Evolutionary conservation across 92 coral and sea anemone genomes (phyloP), one percentile per base, ranked within the genome.

Genomic region (Phenganax stokvisi): DNA sequence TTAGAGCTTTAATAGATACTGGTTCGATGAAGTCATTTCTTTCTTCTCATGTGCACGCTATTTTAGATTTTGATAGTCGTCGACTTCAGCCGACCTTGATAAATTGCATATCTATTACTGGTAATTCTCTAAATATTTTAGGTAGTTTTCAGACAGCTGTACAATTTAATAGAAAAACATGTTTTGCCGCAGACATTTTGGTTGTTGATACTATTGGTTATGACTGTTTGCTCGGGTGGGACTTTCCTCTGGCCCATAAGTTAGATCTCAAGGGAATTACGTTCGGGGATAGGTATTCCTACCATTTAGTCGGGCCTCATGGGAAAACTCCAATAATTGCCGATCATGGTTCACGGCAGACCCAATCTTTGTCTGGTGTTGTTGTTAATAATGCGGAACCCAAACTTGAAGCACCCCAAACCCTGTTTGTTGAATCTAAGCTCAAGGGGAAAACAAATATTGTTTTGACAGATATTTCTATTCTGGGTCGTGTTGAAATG

Each of bases 401-500:
- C 16, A 15, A 25, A 63, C 11, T 16, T 63, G 70, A 63, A 8
- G 7, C 16, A 25, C 25, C 25, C 70, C 9, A 15, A 15, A 25
- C 63, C 47, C n/a, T 70, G 75, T 70, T 80, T 12, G 57, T 30
- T 8, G 77, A 67, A 54, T 67, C 77, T 20, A 20, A 20, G 25
- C 25, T 20, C 25, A 20, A 20, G 25, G 25, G 25, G 25, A 20
- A 20, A 20, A 51, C 59, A 27, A 62, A 80, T 9, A 52, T 73
- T 7, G 54, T 64, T 0, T 29, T 82, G 25, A 9, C 3, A 8
- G 66, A 52, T 74, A 59, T 74, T 51, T 51, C 65, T 56, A 79
- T 83, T 11, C 86, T 57, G 9, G 82, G 51, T 62, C 12, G 77
- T 16, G 60, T 75, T 30, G 82, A 73, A 72, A 20, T 82, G 75